Percentiles rank a stretch among this genome's conserved stretches.
Evolutionary conservation across 2,888 invertebrate species (phyloP).

Genomic region (Rhagonycha fulva): DNA sequence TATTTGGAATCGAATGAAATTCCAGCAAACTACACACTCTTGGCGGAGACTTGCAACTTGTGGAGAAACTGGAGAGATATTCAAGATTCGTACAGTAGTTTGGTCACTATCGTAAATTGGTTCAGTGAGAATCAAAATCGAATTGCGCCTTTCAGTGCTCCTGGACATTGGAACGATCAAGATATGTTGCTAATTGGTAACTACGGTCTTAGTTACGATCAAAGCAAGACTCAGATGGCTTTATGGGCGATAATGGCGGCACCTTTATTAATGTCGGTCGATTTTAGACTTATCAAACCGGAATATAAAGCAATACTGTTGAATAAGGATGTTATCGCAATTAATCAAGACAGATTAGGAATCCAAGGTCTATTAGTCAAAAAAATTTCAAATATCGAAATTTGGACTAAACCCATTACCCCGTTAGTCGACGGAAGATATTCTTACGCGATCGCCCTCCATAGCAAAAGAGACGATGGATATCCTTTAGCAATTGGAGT

Average conservation of each 20-base stretch:
- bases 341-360: slow-evolving; percentile 68
- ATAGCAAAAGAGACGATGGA: slow-evolving; percentile 58
- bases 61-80: slow-evolving; percentile 70
- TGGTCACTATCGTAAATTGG: slow-evolving; percentile 62
- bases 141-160: slow-evolving; percentile 61
- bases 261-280: slow-evolving; percentile 68
- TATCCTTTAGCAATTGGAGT: slow-evolving; percentile 52
- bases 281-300: slow-evolving; percentile 60
- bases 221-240: slow-evolving; percentile 70
- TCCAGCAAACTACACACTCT: slow-evolving; percentile 61
- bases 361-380: slow-evolving; percentile 57
- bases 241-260: slow-evolving; percentile 70
- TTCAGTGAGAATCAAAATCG: slow-evolving; percentile 63
- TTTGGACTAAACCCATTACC: slow-evolving; percentile 63
- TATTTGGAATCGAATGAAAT: slow-evolving; percentile 63
- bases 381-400: slow-evolving; percentile 50
- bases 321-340: slow-evolving; percentile 62
- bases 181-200: slow-evolving; percentile 67
- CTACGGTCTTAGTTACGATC: slow-evolving; percentile 63
- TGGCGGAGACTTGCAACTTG: slow-evolving; percentile 63
- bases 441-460: slow-evolving; percentile 64
- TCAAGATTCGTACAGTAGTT: slow-evolving; percentile 62
- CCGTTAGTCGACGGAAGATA: slow-evolving; percentile 54
- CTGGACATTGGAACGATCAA: slow-evolving; percentile 72
- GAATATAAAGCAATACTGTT: slow-evolving; percentile 62